phyloP scores from a whole-genome alignment of 2,888 invertebrate species.

The Eupithecia subfuscata region DNA sequence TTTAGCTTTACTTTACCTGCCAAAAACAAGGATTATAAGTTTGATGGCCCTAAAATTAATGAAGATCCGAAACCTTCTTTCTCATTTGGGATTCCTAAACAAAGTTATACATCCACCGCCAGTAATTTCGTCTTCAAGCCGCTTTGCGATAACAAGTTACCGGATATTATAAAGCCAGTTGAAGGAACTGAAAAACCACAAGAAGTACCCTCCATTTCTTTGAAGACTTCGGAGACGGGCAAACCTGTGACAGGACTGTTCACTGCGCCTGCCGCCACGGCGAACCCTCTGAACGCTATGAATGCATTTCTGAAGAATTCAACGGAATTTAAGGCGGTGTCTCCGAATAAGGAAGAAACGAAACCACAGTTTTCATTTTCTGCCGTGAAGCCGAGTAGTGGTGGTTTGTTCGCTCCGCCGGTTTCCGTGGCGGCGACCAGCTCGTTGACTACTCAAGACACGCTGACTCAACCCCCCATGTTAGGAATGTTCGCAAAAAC shows the following conservation, averaged over 20 bases:
- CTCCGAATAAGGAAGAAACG: conserved; percentile 8
- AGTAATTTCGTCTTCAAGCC: conserved; percentile 2
- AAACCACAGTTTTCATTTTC: conserved; percentile 19
- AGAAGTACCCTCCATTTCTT: conserved; percentile 60
- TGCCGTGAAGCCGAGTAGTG: conserved; percentile 11
- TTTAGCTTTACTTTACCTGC: conserved; percentile 57
- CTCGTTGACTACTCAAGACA: conserved; percentile 13
- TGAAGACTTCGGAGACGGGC: conserved; percentile 30
- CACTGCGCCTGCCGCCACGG: conserved; percentile 26
- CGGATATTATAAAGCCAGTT: conserved; percentile 38
- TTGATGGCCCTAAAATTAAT: conserved; percentile 35
- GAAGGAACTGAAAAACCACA: conserved; percentile 56
- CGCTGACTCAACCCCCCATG: neutral
- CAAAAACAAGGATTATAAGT: conserved; percentile 49
- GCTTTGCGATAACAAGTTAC: conserved; percentile 30
- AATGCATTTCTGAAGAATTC: conserved; percentile 23
- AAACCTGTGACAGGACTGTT: conserved; percentile 37
- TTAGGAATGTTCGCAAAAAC: conserved; percentile 20
- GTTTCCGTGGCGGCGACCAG: conserved; percentile 1
- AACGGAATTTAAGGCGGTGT: neutral
- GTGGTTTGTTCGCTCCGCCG: conserved; percentile 11
- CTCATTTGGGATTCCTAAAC: conserved; percentile 64
- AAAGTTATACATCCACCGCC: conserved; percentile 22
- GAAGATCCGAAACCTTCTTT: conserved; percentile 57
- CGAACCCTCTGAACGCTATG: conserved; percentile 21